phyloP scores from a whole-genome alignment of 2,888 invertebrate genomes.

The Sinodicranocentrus sp. region DNA sequence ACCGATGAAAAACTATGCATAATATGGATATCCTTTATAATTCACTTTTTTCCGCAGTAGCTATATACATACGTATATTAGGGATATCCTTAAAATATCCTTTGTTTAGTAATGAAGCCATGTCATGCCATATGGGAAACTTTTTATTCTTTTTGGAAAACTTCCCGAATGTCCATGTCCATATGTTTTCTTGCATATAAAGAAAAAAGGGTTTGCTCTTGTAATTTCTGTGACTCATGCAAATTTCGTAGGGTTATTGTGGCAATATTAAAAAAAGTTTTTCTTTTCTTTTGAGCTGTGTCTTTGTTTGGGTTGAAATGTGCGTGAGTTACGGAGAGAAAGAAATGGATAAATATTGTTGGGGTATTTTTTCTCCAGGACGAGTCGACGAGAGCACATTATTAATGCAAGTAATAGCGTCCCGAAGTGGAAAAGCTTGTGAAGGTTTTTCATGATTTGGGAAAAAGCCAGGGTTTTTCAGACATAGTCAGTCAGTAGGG shows the following conservation, averaged over 20 bases:
- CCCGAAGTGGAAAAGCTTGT: too few species aligned
- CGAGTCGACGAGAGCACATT: neutral
- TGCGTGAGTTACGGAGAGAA: neutral
- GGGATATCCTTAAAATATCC: neutral
- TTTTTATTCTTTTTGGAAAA: too few species aligned
- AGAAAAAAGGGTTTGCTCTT: too few species aligned
- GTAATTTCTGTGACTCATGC: too few species aligned
- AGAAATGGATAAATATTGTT: too few species aligned
- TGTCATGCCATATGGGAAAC: neutral
- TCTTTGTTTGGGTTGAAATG: neutral
- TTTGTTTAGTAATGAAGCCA: neutral
- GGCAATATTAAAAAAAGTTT: too few species aligned
- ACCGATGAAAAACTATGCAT: too few species aligned
- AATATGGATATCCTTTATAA: constrained; percentile 2
- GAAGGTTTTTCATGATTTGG: neutral
- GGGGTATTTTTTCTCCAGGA: too few species aligned
- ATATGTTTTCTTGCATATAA: too few species aligned
- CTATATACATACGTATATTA: neutral
- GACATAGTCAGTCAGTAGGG: constrained; percentile 43
- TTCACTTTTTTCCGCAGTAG: neutral
- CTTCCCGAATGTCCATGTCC: too few species aligned
- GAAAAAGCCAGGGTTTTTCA: constrained; percentile 31
- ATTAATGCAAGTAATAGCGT: neutral
- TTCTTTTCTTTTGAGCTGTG: too few species aligned
- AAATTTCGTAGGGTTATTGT: too few species aligned